Evolutionary conservation across 2,888 invertebrate genomes (phyloP), one percentile per base, ranked within the genome.

Genomic region (Peribatodes rhomboidaria): DNA sequence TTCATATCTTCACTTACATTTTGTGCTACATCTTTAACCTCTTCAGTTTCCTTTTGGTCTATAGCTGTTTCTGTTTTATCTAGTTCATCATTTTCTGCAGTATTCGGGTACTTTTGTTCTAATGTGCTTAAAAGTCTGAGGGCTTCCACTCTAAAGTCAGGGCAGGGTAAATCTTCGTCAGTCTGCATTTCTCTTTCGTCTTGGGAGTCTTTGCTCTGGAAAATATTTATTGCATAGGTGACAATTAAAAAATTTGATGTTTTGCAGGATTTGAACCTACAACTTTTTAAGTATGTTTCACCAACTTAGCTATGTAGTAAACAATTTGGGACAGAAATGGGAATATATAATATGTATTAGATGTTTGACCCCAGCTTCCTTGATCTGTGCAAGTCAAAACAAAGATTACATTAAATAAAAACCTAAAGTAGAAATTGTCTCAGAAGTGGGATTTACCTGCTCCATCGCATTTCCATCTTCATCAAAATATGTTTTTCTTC

Each of bases 401-500:
- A n/a, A n/a, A n/a, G n/a, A n/a, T n/a, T n/a, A n/a, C 1, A 41
- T 16, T 16, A 39, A n/a, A 6, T 39, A 14, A 37, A 13, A 37
- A 37, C 2, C 16, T 16, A 41, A 13, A 39, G 6, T 16, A 6
- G 2, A 18, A 42, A 18, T 9, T 11, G 11, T 8, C 1, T 14
- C 3, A 18, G 11, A 18, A 50, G 0, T n/a, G 7, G 11, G 18
- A 18, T 54, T 54, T 74, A 90, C 90, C 83, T 85, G 83, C 44
- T 86, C 82, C 54, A 84, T 87, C 2, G 94, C 88, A 70, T 95
- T 94, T 0, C 95, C 96, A 71, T 96, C 95, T 50, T 96, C 95
- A 78, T 96, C 95, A 73, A 95, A 96, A 73, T 94, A 94, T 11
- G 94, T 95, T 78, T 96, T 96, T 74, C 90, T 94, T 8, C 75